Percentiles rank a stretch among this genome's conserved stretches.
Conservation (phyloP, 2,797 vertebrate genomes). For the Lerista edwardsae region DNA sequence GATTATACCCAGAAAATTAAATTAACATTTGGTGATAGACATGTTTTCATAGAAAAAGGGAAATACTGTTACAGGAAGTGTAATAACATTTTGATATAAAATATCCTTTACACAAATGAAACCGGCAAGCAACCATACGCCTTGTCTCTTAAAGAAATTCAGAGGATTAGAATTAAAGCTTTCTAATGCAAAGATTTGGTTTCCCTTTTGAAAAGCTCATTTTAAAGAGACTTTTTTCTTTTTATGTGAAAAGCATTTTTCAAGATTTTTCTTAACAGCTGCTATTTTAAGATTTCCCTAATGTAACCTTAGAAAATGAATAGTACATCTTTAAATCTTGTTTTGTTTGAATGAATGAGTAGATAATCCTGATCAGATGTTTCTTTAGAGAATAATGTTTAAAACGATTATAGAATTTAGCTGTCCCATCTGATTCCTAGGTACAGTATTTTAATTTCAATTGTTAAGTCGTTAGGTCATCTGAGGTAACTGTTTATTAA, state of each 20-base stretch:
- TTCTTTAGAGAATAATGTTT: slow-evolving; percentile 75
- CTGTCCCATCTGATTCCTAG: slow-evolving; percentile 67
- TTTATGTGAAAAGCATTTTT: slow-evolving; percentile 39
- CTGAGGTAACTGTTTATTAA: slow-evolving; percentile 78
- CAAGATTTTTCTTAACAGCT: slow-evolving; percentile 45
- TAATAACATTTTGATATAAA: slow-evolving; percentile 56
- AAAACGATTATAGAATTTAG: slow-evolving; percentile 72
- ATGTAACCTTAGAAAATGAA: slow-evolving; percentile 70
- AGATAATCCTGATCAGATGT: slow-evolving; percentile 78
- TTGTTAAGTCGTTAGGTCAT: slow-evolving; percentile 75
- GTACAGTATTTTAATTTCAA: slow-evolving; percentile 71
- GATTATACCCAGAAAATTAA: slow-evolving; percentile 70
- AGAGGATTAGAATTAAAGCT: slow-evolving; percentile 37
- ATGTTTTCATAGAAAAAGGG: slow-evolving; percentile 62
- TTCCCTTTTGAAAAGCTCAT: slow-evolving; percentile 43
- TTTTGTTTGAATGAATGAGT: slow-evolving; percentile 74
- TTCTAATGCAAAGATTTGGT: slow-evolving; percentile 37
- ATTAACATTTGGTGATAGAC: slow-evolving; percentile 65
- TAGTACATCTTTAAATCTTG: slow-evolving; percentile 72
- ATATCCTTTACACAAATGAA: slow-evolving; percentile 41
- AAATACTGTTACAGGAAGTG: slow-evolving; percentile 68
- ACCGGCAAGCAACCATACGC: fast-evolving
- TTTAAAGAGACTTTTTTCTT: slow-evolving; percentile 27
- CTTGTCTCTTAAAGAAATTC: slow-evolving; percentile 38
- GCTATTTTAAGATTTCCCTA: slow-evolving; percentile 60